These are phyloP conservation scores for Karalla daura DNA, from an alignment of 2,797 vertebrate species.

Conservation along the genomic window DNA sequence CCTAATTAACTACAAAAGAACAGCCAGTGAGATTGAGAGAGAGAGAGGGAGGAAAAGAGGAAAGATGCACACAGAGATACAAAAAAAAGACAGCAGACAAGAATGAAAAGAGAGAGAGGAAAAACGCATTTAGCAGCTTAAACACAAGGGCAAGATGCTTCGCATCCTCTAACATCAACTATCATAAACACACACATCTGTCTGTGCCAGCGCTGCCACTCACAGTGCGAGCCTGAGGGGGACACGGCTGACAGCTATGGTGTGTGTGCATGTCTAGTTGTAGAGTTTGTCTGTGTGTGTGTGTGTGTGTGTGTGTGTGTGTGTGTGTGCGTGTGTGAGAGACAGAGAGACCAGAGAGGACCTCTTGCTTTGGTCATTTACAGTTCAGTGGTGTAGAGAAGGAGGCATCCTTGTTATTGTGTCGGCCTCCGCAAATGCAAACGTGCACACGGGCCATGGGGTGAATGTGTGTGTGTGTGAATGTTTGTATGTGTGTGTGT, in stretches of 20 bases:
- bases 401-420: conserved; percentile 38
- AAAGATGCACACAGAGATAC: conserved; percentile 25
- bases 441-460: conserved; percentile 45
- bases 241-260: conserved; percentile 25
- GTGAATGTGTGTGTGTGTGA: conserved; percentile 23
- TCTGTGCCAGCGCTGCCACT: conserved; percentile 22
- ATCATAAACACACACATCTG: conserved; percentile 4
- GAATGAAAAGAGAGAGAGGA: background rate
- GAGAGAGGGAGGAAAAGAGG: background rate
- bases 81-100: background rate
- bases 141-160: conserved; percentile 16
- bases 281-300: background rate
- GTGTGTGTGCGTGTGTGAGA: no score
- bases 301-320: conserved; percentile 32
- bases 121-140: conserved; percentile 30
- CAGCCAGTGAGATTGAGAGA: conserved; percentile 22
- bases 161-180: background rate
- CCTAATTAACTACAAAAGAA: conserved; percentile 75
- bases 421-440: conserved; percentile 52
- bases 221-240: conserved; percentile 23
- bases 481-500: conserved; percentile 21
- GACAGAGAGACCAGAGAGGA: conserved; percentile 13
- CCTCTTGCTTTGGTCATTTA: conserved; percentile 48
- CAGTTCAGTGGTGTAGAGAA: conserved; percentile 49
- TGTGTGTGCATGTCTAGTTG: conserved; percentile 22